Evolutionary conservation across 2,113 vertebrate species (phyloP).

Genomic region (Ptilorrhoa leucosticta): DNA sequence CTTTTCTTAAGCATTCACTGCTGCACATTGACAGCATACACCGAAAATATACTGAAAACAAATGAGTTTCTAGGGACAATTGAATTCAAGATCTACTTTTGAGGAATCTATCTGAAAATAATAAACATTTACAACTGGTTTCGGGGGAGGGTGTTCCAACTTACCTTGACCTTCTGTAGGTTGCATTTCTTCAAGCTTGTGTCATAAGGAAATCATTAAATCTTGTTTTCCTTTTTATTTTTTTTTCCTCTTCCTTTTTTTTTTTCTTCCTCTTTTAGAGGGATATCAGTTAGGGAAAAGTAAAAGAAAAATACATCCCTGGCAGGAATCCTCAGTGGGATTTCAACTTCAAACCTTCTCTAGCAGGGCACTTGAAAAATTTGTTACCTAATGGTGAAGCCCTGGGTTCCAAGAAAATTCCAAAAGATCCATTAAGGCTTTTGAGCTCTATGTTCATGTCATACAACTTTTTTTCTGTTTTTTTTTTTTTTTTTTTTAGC

Average conservation of each 20-base stretch:
- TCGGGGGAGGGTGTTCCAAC: constrained; percentile 58
- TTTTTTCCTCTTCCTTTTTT: not conserved
- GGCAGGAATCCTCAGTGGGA: constrained; percentile 64
- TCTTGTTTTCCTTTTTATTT: constrained; percentile 58
- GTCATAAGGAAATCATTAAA: constrained; percentile 84
- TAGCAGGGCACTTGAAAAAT: constrained; percentile 69
- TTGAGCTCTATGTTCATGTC: constrained; percentile 47
- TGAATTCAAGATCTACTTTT: not conserved
- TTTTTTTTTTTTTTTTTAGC: not conserved
- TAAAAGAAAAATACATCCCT: constrained; percentile 67
- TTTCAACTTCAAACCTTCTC: constrained; percentile 70
- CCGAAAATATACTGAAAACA: not conserved
- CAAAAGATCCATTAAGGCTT: constrained; percentile 46
- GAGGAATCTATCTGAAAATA: not conserved
- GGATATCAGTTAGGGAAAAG: constrained; percentile 50
- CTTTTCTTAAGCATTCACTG: not conserved
- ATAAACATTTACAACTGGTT: not conserved
- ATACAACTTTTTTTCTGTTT: not conserved
- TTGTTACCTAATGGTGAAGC: constrained; percentile 68
- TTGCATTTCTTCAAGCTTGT: constrained; percentile 68
- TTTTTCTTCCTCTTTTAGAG: constrained; percentile 30
- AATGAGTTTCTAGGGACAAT: not conserved
- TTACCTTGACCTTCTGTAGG: constrained; percentile 83
- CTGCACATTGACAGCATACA: not conserved
- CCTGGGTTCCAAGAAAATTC: constrained; percentile 61